Base-by-base conservation (phyloP, 2,888 invertebrate species). In the Spicauda simplicius region DNA sequence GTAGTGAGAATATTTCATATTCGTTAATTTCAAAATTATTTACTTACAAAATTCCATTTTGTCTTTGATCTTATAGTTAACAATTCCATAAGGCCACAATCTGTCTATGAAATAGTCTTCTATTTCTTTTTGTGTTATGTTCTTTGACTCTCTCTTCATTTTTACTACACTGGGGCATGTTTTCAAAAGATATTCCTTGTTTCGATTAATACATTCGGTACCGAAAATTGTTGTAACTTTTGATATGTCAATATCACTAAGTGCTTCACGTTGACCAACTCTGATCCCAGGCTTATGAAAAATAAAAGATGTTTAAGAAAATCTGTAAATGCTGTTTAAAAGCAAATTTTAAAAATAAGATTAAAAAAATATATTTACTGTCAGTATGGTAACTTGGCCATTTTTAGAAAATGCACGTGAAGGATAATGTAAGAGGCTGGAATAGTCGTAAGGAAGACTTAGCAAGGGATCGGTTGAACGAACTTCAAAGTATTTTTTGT, bases 351-450 rank as follows among this genome's bases (percentile, higher is more conserved):
- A n/a, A 7, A 41, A 41, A 41, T 4, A 41, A 41, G 14, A 3
- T 14, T 25, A 41, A 30, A 0, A 54, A 48, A 2, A 0, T 77
- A 80, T 81, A 96, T 97, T 93, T 93, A 33, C 94, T 0, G 96
- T 86, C 33, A 94, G 78, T 66, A 97, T 95, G 0, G 97, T 97
- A 0, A 95, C 88, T 74, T 94, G 89, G 14, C 96, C 95, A 78
- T 97, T 97, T 69, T 82, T 94, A 16, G 97, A 96, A 85, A 97
- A 97, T 0, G 97, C 97, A 66, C 94, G 94, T 0, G 94, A 86
- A 0, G 97, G 97, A 79, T 97, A 97, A 81, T 97, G 97, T 92
- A 97, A 95, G 0, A 97, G 95, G 72, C 97, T 97, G 10, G 94
- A 90, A 78, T 96, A 96, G 82, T 97, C 97, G 77, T 97, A 97